These are phyloP conservation scores for Myiopsitta monachus DNA, from an alignment of 2,113 vertebrate genomes.

Conservation along the genomic window DNA sequence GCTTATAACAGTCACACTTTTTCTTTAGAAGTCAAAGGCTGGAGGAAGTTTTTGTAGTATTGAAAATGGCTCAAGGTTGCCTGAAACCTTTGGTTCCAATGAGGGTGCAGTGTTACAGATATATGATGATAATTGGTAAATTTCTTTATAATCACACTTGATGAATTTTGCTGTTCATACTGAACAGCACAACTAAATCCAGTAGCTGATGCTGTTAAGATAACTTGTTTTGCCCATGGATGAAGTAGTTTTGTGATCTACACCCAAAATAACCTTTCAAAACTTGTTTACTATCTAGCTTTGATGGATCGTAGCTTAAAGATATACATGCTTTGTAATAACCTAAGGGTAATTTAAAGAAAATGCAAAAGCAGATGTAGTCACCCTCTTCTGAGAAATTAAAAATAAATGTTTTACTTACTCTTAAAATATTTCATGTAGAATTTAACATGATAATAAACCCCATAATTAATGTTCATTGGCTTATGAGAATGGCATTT, in stretches of 20 bases:
- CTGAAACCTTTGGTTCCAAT: not conserved
- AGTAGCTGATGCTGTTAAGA: not conserved
- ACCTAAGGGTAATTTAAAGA: not conserved
- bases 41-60: not conserved
- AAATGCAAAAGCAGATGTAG: not conserved
- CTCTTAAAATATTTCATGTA: not conserved
- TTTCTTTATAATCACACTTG: not conserved
- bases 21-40: not conserved
- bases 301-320: not conserved
- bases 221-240: not conserved
- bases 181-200: not conserved
- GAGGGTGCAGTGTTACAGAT: not conserved
- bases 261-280: not conserved
- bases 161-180: not conserved
- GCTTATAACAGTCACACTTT: not conserved
- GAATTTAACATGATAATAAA: not conserved
- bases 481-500: not conserved
- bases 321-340: not conserved
- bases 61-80: not conserved
- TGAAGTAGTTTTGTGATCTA: not conserved
- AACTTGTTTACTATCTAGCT: not conserved
- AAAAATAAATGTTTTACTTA: not conserved
- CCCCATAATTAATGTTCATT: not conserved
- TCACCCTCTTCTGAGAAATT: not conserved
- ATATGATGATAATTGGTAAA: not conserved